Conservation (phyloP, 2,888 invertebrate species). For the Leptopilina myrica region DNA sequence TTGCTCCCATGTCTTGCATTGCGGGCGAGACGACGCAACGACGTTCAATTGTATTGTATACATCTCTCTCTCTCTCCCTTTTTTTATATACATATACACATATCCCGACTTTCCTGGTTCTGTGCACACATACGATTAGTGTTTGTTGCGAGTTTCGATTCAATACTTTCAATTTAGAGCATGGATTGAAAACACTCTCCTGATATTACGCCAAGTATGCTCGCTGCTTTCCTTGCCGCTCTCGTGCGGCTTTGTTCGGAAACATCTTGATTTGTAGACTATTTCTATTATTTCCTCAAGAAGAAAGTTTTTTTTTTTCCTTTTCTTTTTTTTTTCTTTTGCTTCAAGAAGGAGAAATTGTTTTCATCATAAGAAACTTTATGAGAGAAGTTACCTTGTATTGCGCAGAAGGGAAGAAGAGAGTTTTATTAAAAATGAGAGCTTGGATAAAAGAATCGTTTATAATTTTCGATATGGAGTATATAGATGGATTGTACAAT, state of each 20-base stretch:
- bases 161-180: conserved; percentile 39
- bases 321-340: neutral
- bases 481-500: no score
- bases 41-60: conserved; percentile 15
- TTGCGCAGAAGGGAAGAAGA: neutral
- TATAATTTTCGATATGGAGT: conserved; percentile 1
- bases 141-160: conserved; percentile 38
- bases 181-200: conserved; percentile 41
- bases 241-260: conserved; percentile 25
- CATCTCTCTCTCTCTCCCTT: no score
- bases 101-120: neutral
- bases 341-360: neutral
- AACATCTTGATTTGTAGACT: conserved; percentile 37
- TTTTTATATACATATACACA: no score
- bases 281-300: conserved; percentile 21
- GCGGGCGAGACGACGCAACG: conserved; percentile 31
- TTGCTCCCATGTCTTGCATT: conserved; percentile 6
- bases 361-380: conserved; percentile 30
- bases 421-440: conserved; percentile 17
- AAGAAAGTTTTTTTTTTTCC: neutral
- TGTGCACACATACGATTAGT: conserved; percentile 39
- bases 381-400: conserved; percentile 20
- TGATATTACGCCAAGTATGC: conserved; percentile 36
- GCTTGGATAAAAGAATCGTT: conserved; percentile 1
- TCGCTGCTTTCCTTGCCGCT: conserved; percentile 26